These are phyloP conservation scores for Brienomyrus brachyistius DNA, from an alignment of 2,113 vertebrate genomes.

Conservation along the genomic window DNA sequence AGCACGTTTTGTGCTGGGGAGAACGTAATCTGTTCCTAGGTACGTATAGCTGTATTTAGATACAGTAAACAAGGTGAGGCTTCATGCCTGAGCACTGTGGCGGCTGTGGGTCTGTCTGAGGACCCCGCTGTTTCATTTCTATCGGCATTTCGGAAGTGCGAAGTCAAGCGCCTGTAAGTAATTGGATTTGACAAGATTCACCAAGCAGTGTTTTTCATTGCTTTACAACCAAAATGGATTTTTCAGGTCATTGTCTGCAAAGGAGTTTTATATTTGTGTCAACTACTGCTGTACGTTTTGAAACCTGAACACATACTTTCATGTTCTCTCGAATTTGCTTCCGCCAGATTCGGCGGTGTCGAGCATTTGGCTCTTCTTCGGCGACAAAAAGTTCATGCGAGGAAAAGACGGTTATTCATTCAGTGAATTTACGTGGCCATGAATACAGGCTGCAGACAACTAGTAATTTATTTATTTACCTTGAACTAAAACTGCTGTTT, in stretches of 20 bases:
- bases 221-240: neutral
- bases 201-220: neutral
- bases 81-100: constrained; percentile 45
- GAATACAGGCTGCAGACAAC: neutral
- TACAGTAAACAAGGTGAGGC: constrained; percentile 53
- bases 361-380: neutral
- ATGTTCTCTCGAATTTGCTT: neutral
- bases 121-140: constrained; percentile 19
- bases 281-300: neutral
- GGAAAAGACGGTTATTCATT: neutral
- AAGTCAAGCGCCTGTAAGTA: neutral
- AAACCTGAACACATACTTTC: neutral
- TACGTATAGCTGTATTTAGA: constrained; percentile 32
- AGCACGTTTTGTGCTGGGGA: constrained; percentile 53
- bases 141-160: neutral
- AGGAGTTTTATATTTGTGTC: neutral
- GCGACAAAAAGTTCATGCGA: neutral
- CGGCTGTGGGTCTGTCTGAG: constrained; percentile 40
- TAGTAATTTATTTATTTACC: neutral
- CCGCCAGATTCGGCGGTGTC: neutral
- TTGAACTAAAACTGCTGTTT: neutral
- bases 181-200: neutral
- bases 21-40: constrained; percentile 40
- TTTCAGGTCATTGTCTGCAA: neutral
- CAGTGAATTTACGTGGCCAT: neutral